Percentiles rank a stretch among this genome's conserved stretches.
Conservation (phyloP, 2,888 invertebrate species). For the Conops quadrifasciatus region DNA sequence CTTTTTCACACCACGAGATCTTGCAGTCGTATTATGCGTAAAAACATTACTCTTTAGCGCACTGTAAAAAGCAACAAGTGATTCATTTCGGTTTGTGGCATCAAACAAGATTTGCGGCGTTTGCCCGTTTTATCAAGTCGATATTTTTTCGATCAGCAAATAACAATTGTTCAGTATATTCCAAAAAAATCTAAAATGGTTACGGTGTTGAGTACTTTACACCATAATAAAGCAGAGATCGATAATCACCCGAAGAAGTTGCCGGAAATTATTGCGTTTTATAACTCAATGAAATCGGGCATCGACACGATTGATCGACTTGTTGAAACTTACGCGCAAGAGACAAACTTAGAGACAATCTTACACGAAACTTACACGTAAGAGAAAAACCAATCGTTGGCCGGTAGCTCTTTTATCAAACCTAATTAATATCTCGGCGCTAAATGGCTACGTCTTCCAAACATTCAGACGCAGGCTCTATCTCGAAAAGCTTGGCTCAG, state of each 20-base stretch:
- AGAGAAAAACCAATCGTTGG: slow-evolving; percentile 28
- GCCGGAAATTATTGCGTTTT: slow-evolving; percentile 23
- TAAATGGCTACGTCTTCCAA: too few species aligned
- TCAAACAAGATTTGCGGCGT: neutral
- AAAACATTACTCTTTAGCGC: slow-evolving; percentile 9
- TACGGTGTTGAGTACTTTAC: neutral
- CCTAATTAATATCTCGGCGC: too few species aligned
- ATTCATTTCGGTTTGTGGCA: slow-evolving; percentile 15
- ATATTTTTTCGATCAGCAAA: slow-evolving; percentile 1
- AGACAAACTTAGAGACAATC: too few species aligned
- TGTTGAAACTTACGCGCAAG: slow-evolving; percentile 17
- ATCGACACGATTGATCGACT: slow-evolving; percentile 27
- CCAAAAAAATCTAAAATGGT: slow-evolving; percentile 1
- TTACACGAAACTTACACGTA: too few species aligned
- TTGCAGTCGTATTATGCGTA: slow-evolving; percentile 10
- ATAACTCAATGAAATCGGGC: slow-evolving; percentile 26
- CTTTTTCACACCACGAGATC: slow-evolving; percentile 10
- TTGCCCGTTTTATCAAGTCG: slow-evolving; percentile 9
- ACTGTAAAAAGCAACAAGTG: slow-evolving; percentile 12
- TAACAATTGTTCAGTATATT: slow-evolving; percentile 10
- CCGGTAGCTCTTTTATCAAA: slow-evolving; percentile 19
- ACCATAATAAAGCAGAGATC: neutral
- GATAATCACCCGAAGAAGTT: neutral
- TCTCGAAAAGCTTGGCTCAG: slow-evolving; percentile 16
- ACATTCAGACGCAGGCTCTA: slow-evolving; percentile 14